These are phyloP conservation scores for Callipepla squamata DNA, from an alignment of 2,113 vertebrate species.

Conservation along the genomic window DNA sequence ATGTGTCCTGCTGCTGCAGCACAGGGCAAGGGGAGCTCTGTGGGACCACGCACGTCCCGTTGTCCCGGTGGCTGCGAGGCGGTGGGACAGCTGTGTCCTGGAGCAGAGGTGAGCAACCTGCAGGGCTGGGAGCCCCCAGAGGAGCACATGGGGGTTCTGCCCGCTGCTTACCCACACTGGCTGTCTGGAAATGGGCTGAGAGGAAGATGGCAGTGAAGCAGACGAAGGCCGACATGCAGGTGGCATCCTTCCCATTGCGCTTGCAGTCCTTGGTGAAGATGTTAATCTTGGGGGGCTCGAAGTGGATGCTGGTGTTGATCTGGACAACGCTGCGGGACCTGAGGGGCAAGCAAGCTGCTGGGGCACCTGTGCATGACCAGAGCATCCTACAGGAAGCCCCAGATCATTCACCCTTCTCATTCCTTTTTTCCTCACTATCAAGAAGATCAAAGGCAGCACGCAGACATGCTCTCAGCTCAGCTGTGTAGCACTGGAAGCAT, in stretches of 20 bases:
- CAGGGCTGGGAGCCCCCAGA: fast-evolving
- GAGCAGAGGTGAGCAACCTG: fast-evolving
- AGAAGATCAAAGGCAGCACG: neutral
- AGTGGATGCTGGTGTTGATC: conserved; percentile 85
- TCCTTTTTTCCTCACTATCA: neutral
- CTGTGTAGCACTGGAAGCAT: too few relatives aligned
- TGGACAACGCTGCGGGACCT: conserved; percentile 92
- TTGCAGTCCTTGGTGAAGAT: conserved; percentile 95
- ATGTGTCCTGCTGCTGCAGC: neutral
- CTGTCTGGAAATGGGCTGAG: conserved; percentile 79
- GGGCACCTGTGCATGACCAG: fast-evolving
- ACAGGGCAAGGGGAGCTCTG: fast-evolving
- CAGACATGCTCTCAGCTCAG: neutral
- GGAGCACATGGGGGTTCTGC: fast-evolving
- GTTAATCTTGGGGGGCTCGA: conserved; percentile 94
- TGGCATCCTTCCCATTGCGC: conserved; percentile 89
- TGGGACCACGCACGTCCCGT: fast-evolving
- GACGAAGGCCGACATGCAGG: conserved; percentile 90
- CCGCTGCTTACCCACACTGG: conserved; percentile 82
- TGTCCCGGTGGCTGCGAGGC: fast-evolving
- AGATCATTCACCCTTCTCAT: neutral
- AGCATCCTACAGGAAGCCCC: neutral
- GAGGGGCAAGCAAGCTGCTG: fast-evolving
- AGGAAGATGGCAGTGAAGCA: conserved; percentile 90
- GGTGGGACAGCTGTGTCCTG: fast-evolving